Percentiles rank a stretch among this genome's conserved stretches.
phyloP scores from a whole-genome alignment of 2,113 vertebrate species.

The Oreochromis aureus region DNA sequence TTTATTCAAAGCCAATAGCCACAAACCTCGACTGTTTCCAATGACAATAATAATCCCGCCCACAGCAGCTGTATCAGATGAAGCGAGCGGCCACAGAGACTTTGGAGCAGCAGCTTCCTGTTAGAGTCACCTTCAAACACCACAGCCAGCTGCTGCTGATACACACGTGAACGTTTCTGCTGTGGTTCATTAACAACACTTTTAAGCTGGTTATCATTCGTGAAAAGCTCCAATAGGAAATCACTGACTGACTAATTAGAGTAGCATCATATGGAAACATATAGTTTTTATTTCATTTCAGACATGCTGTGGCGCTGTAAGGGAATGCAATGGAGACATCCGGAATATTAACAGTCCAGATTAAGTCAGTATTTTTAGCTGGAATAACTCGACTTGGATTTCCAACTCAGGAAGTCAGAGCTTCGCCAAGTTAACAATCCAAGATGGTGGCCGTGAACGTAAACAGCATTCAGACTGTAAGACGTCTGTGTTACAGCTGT shows the following conservation, averaged over 20 bases:
- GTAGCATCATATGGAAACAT: not conserved
- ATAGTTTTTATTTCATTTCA: not conserved
- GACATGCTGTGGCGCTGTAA: not conserved
- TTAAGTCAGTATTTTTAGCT: not conserved
- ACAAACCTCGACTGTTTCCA: not conserved
- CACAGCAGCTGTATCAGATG: not conserved
- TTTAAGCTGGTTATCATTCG: not conserved
- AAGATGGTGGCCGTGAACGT: not conserved
- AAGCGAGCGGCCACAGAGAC: not conserved
- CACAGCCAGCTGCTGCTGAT: not conserved
- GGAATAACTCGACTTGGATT: not conserved
- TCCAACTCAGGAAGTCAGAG: not conserved
- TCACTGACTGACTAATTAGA: not conserved
- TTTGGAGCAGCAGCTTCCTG: not conserved
- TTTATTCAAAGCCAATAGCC: not conserved
- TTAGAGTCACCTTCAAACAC: not conserved
- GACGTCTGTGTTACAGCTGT: not conserved
- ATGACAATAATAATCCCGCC: not conserved
- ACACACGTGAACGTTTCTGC: not conserved
- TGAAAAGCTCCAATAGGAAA: not conserved
- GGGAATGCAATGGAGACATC: not conserved
- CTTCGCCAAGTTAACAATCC: fast-evolving
- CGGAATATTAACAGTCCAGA: not conserved
- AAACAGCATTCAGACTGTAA: not conserved
- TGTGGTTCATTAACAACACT: not conserved